Base-by-base conservation (phyloP, 2,888 invertebrate genomes). In the Polydrusus pterygomalis region DNA sequence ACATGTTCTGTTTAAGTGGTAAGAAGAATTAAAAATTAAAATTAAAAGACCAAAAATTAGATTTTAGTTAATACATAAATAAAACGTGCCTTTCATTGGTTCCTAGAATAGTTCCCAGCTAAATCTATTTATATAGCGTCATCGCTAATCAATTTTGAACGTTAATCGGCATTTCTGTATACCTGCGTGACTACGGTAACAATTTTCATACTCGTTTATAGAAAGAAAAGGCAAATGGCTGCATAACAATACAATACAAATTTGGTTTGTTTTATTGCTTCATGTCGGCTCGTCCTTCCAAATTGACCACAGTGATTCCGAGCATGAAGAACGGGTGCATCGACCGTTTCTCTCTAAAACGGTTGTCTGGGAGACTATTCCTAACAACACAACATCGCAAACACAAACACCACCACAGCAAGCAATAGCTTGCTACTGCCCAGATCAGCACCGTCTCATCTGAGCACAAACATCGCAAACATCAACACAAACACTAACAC, bases 301-400 rank as follows among this genome's bases (percentile, higher is more conserved):
- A 68, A 68, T 18, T 68, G 68, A 68, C 68, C 68, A 68, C 68
- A 38, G 17, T 54, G 38, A 54, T 68, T 68, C 18, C 54, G 47
- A 60, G 58, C 58, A 60, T 60, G 58, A 60, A 60, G 58, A 17
- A 38, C 34, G 58, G 38, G 58, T 38, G 38, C 58, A 60, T 18
- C 58, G 58, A 60, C 56, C 56, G 56, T 25, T 25, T 25, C n/a
- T 34, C 58, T 60, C 18, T 60, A 5, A 38, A 60, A 38, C 58
- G 34, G 9, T 17, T 38, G 15, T 18, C 17, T n/a, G 38, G 58
- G 58, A 13, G 30, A 17, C 58, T 60, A 60, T 60, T 60, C 58
- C 13, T 38, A 34, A 38, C 25, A n/a, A n/a, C n/a, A n/a, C n/a
- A n/a, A n/a, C n/a, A n/a, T n/a, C n/a, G n/a, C n/a, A n/a, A n/a